A percentile compares a stretch with the other conserved stretches of the same genome.
Conservation (phyloP, 2,888 invertebrate species). For the Drosophila monieri region DNA sequence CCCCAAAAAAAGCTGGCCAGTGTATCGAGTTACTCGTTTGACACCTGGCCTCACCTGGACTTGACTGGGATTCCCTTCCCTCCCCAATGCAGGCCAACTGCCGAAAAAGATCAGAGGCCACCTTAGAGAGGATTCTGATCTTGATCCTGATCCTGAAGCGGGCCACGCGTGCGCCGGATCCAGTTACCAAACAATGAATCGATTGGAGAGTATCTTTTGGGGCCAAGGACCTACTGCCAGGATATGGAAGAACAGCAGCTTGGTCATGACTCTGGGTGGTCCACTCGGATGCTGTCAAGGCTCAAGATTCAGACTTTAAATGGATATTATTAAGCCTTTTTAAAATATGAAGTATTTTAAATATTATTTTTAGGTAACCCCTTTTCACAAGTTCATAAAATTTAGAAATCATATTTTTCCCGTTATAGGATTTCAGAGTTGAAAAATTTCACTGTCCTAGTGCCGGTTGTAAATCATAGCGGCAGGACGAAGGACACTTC, state of each 20-base stretch:
- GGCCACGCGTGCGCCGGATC: conserved; percentile 72
- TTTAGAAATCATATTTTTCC: neutral
- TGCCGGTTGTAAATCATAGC: conserved; percentile 49
- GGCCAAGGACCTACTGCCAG: conserved; percentile 60
- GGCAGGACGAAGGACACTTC: conserved; percentile 56
- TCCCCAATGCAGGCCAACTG: conserved; percentile 48
- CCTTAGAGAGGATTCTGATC: conserved; percentile 10
- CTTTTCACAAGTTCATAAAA: neutral
- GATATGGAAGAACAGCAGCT: conserved; percentile 31
- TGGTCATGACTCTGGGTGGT: conserved; percentile 38
- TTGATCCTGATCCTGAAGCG: conserved; percentile 22
- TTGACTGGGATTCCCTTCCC: conserved; percentile 1
- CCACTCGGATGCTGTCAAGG: conserved; percentile 26
- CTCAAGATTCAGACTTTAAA: neutral
- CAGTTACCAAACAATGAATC: conserved; percentile 49
- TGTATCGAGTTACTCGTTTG: conserved; percentile 41
- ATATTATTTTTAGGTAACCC: too few species aligned
- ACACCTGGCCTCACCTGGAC: conserved; percentile 45
- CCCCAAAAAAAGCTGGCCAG: conserved; percentile 1
- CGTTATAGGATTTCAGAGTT: too few species aligned
- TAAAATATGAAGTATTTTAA: too few species aligned
- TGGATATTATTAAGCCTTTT: too few species aligned
- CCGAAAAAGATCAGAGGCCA: conserved; percentile 72
- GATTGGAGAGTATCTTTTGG: conserved; percentile 12
- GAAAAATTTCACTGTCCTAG: too few species aligned